A percentile compares a stretch with the other conserved stretches of the same genome.
Evolutionary conservation across 1,140 invertebrate genomes (phyloP).

Genomic region (Drosophila nikananu): DNA sequence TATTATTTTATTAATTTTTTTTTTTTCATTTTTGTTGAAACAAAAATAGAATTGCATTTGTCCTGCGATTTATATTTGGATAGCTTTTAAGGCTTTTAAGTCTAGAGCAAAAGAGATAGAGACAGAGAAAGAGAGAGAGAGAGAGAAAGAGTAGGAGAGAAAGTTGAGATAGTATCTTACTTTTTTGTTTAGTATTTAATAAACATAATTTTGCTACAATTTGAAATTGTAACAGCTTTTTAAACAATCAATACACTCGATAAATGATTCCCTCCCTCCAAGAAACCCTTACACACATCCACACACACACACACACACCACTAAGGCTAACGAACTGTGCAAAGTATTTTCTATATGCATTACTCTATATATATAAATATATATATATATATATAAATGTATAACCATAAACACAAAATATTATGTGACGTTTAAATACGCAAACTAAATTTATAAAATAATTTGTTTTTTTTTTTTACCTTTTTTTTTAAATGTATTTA

Average conservation of each 20-base stretch:
- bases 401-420: constrained; percentile 23
- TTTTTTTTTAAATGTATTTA: constrained; percentile 39
- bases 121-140: background rate
- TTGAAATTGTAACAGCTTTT: constrained; percentile 61
- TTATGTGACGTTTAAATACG: constrained; percentile 33
- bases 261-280: constrained; percentile 33
- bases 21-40: constrained; percentile 26
- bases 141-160: background rate
- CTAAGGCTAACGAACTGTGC: constrained; percentile 50
- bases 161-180: constrained; percentile 16
- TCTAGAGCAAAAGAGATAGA: constrained; percentile 16
- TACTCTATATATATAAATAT: constrained; percentile 18
- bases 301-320: constrained; percentile 16
- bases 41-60: constrained; percentile 8
- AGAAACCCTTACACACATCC: constrained; percentile 8
- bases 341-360: constrained; percentile 66
- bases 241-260: constrained; percentile 26
- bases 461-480: constrained; percentile 14
- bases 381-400: constrained; percentile 17
- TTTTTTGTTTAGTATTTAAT: constrained; percentile 37
- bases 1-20: background rate
- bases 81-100: constrained; percentile 30
- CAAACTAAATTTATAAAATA: constrained; percentile 18
- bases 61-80: constrained; percentile 35
- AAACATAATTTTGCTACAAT: constrained; percentile 57